phyloP scores from a whole-genome alignment of 2,888 invertebrate genomes.

The Chironomus tentans region DNA sequence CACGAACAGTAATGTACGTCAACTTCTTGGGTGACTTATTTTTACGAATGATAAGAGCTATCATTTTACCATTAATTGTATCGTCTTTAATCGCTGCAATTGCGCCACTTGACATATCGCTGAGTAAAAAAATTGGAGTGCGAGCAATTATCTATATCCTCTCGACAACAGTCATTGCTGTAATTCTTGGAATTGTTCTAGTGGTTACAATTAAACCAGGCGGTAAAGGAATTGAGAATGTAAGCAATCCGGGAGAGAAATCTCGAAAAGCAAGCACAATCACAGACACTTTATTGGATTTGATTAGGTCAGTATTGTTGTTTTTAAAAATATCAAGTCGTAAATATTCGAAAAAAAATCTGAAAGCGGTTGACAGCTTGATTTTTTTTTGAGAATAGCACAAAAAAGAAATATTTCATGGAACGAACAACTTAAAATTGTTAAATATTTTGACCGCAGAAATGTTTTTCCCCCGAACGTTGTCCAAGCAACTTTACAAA shows the following conservation, averaged over 20 bases:
- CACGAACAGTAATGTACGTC: constrained; percentile 34
- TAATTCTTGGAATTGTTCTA: constrained; percentile 60
- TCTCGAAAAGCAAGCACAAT: constrained; percentile 47
- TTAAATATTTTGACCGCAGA: constrained; percentile 32
- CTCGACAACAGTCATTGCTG: constrained; percentile 58
- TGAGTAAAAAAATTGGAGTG: constrained; percentile 58
- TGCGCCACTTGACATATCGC: constrained; percentile 56
- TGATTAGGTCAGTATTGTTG: constrained; percentile 40
- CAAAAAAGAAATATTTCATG: no score
- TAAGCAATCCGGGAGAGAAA: constrained; percentile 28
- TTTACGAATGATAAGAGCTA: constrained; percentile 61
- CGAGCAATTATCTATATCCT: constrained; percentile 59
- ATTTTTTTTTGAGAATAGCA: no score
- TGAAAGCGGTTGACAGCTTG: no score
- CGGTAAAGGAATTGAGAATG: constrained; percentile 31
- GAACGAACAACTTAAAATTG: no score
- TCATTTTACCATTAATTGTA: constrained; percentile 63
- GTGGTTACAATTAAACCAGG: constrained; percentile 60
- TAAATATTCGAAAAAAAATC: no score
- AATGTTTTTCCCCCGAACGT: constrained; percentile 83
- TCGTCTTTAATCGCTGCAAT: constrained; percentile 59
- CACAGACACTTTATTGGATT: constrained; percentile 59
- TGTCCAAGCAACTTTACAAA: constrained; percentile 66
- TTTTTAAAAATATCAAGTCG: no score
- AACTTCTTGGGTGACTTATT: constrained; percentile 62